Evolutionary conservation across 2,888 invertebrate species (phyloP).

Genomic region (Caenorhabditis afra): DNA sequence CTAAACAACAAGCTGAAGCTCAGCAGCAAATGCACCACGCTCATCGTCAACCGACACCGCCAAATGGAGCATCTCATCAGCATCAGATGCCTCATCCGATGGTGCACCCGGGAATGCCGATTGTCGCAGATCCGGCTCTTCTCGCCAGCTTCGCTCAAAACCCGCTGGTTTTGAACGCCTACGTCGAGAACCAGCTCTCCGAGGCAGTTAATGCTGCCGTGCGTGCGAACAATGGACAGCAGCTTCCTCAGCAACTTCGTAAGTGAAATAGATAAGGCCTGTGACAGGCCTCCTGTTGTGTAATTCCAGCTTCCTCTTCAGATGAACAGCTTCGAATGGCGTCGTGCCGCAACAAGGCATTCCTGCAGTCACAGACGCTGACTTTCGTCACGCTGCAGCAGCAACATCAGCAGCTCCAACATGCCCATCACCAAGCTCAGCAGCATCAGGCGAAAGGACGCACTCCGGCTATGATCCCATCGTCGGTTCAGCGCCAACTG

Average conservation of each 20-base stretch:
- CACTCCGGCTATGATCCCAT: slow-evolving; percentile 65
- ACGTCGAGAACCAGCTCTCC: slow-evolving; percentile 54
- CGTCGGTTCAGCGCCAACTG: slow-evolving; percentile 70
- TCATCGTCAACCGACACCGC: slow-evolving; percentile 49
- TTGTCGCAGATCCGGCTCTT: slow-evolving; percentile 47
- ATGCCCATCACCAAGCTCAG: slow-evolving; percentile 2
- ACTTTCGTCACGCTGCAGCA: slow-evolving; percentile 43
- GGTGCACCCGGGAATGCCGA: slow-evolving; percentile 25
- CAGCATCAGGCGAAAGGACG: slow-evolving; percentile 40
- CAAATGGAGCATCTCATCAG: slow-evolving; percentile 18
- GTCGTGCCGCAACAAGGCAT: slow-evolving; percentile 46
- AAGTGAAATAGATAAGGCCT: slow-evolving; percentile 1
- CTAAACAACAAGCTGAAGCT: slow-evolving; percentile 46
- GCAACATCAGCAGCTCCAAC: slow-evolving; percentile 44
- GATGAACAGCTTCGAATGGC: slow-evolving; percentile 56
- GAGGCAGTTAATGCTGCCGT: slow-evolving; percentile 47
- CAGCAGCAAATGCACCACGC: slow-evolving; percentile 25
- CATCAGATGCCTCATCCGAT: slow-evolving; percentile 18
- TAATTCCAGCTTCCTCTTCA: slow-evolving; percentile 11
- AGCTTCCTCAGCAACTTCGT: slow-evolving; percentile 52
- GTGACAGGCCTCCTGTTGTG: no score
- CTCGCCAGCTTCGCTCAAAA: slow-evolving; percentile 49
- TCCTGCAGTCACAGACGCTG: slow-evolving; percentile 52
- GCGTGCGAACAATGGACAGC: slow-evolving; percentile 56
- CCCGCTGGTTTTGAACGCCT: slow-evolving; percentile 41